phyloP scores from a whole-genome alignment of 2,888 invertebrate species.

The Crocallis elinguaria region DNA sequence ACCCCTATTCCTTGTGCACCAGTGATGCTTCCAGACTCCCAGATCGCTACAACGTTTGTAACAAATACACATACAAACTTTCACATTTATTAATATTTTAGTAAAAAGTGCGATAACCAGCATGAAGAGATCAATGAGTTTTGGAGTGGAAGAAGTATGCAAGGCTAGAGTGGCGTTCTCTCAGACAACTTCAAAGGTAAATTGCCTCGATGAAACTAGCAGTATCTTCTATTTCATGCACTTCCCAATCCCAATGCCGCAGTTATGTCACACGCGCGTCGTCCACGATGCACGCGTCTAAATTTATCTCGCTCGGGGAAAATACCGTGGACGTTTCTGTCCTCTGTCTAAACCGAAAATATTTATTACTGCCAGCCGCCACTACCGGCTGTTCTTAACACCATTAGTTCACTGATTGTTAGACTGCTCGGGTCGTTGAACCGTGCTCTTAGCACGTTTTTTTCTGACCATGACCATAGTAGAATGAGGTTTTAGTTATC shows the following conservation, averaged over 20 bases:
- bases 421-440: constrained; percentile 18
- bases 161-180: too few relatives aligned
- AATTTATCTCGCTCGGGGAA: constrained; percentile 52
- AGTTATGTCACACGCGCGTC: constrained; percentile 53
- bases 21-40: too few relatives aligned
- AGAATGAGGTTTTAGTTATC: too few relatives aligned
- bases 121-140: too few relatives aligned
- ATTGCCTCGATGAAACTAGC: too few relatives aligned
- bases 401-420: constrained; percentile 11
- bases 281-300: constrained; percentile 54
- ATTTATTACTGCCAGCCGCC: constrained; percentile 39
- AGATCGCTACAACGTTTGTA: too few relatives aligned
- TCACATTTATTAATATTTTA: too few relatives aligned
- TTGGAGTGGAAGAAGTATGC: too few relatives aligned
- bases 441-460: not conserved
- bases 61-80: too few relatives aligned
- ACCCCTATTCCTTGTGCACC: too few relatives aligned
- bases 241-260: constrained; percentile 42
- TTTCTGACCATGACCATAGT: not conserved
- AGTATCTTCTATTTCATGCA: constrained; percentile 36
- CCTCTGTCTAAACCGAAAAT: constrained; percentile 44
- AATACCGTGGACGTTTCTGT: constrained; percentile 45
- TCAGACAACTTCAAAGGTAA: too few relatives aligned
- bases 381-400: constrained; percentile 14
- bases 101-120: too few relatives aligned